These are phyloP conservation scores for Nibea coibor DNA, from an alignment of 2,113 vertebrate species.

Conservation along the genomic window DNA sequence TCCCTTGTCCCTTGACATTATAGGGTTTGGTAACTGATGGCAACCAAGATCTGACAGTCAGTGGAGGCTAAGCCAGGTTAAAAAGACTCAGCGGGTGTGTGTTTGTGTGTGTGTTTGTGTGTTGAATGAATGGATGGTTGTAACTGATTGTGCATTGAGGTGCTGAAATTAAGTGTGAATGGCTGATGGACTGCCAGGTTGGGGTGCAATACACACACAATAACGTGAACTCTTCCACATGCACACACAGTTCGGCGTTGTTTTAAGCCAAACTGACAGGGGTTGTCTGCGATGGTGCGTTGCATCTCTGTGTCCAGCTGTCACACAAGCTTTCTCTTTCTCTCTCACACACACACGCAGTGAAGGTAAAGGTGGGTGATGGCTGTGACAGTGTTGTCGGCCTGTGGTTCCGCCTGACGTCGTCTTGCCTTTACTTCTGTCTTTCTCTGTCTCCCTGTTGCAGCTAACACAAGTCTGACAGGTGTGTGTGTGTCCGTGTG, in stretches of 20 bases:
- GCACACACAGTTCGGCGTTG: slow-evolving; percentile 21
- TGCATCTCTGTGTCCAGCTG: slow-evolving; percentile 47
- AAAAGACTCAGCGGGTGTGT: slow-evolving; percentile 38
- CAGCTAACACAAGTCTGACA: slow-evolving; percentile 37
- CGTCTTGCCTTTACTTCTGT: slow-evolving; percentile 50
- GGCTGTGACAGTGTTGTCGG: slow-evolving; percentile 60
- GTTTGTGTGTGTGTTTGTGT: slow-evolving; percentile 7
- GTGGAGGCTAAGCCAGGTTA: slow-evolving; percentile 54
- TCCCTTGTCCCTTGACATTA: slow-evolving; percentile 25
- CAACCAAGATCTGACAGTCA: slow-evolving; percentile 57
- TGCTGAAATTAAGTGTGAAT: slow-evolving; percentile 45
- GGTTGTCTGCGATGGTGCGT: slow-evolving; percentile 29
- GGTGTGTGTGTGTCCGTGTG: background rate
- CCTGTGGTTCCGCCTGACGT: slow-evolving; percentile 54
- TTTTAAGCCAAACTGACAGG: slow-evolving; percentile 65
- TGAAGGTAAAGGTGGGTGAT: slow-evolving; percentile 51
- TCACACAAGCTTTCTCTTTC: slow-evolving; percentile 35
- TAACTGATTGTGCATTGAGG: slow-evolving; percentile 15
- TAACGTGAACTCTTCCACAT: background rate
- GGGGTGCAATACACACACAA: background rate
- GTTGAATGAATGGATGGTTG: slow-evolving; percentile 11
- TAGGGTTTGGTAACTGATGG: slow-evolving; percentile 37
- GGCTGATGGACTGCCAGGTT: slow-evolving; percentile 32
- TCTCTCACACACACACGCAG: background rate
- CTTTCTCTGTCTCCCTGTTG: slow-evolving; percentile 47